These are phyloP conservation scores for Pachycephus smyrnensis DNA, from an alignment of 2,888 invertebrate species.

Conservation along the genomic window DNA sequence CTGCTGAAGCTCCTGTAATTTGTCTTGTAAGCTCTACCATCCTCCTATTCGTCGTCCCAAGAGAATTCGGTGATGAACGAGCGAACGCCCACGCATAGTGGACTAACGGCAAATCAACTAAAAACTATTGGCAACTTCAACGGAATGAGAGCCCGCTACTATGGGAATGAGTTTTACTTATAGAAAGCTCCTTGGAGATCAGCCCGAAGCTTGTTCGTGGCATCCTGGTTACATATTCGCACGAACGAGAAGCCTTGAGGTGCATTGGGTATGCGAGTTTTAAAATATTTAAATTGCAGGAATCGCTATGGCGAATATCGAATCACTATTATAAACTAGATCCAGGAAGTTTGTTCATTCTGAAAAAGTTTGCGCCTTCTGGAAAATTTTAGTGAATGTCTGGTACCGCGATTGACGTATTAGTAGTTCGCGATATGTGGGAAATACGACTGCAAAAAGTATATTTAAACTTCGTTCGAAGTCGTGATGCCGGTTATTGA, in stretches of 20 bases:
- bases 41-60: constrained; percentile 1
- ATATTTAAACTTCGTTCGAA: constrained; percentile 7
- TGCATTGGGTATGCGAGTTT: neutral
- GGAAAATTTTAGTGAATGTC: too few species aligned
- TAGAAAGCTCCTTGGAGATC: neutral
- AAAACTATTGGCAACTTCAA: constrained; percentile 52
- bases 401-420: constrained; percentile 21
- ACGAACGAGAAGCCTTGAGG: neutral
- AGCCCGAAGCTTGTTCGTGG: neutral
- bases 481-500: constrained; percentile 24
- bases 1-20: constrained; percentile 43
- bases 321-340: neutral
- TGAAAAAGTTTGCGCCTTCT: too few species aligned
- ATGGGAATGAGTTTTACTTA: neutral
- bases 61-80: constrained; percentile 50
- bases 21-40: constrained; percentile 43
- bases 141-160: neutral
- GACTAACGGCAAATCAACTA: constrained; percentile 51
- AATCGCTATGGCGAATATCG: too few species aligned
- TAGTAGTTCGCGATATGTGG: constrained; percentile 29
- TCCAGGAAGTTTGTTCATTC: neutral
- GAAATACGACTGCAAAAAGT: constrained; percentile 22
- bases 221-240: neutral
- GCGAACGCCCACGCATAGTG: constrained; percentile 41
- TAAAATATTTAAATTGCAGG: neutral